Evolutionary conservation across 1,140 invertebrate genomes (phyloP), one percentile per base, ranked within the genome.

Genomic region (Apis laboriosa): DNA sequence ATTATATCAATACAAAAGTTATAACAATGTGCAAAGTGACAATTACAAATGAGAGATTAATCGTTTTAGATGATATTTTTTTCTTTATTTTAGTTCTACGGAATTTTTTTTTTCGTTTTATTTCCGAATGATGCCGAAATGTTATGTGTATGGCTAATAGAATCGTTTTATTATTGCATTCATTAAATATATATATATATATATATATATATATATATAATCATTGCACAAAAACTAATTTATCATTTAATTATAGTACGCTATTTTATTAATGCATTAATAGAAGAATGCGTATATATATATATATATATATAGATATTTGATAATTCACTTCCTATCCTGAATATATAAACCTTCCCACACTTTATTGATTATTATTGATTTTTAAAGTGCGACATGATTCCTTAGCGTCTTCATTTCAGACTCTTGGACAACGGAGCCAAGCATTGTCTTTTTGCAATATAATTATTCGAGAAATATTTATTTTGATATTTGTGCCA

Each of bases 351-450:
- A 70, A 70, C 77, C 66, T 12, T 67, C 24, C 49, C 55, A n/a
- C 53, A 15, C 9, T 51, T 17, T 70, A 78, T 78, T 70, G 77
- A 78, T 78, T 24, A 49, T 60, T 78, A 78, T 78, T 70, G 77
- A 78, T 78, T 78, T 78, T 78, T 70, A 49, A 70, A 78, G 13
- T 19, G 77, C 77, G 66, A 70, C 64, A 28, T 34, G 66, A 58
- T 53, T 70, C 34, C 1, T 21, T 49, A 19, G 15, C 15, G 28
- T 58, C 66, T 60, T 19, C 21, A 3, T 28, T 53, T 43, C 11
- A 77, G n/a, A 21, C 24, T n/a, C 19, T 53, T 66, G 12, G 12
- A 24, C 5, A 24, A 55, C n/a, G 15, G 15, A 56, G 70, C 13
- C 19, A 21, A 74, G 56, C 19, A 49, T 24, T 15, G 19, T 43